These are phyloP conservation scores for Hyposmocoma kahamanoa DNA, from an alignment of 1,140 invertebrate genomes.

Conservation along the genomic window DNA sequence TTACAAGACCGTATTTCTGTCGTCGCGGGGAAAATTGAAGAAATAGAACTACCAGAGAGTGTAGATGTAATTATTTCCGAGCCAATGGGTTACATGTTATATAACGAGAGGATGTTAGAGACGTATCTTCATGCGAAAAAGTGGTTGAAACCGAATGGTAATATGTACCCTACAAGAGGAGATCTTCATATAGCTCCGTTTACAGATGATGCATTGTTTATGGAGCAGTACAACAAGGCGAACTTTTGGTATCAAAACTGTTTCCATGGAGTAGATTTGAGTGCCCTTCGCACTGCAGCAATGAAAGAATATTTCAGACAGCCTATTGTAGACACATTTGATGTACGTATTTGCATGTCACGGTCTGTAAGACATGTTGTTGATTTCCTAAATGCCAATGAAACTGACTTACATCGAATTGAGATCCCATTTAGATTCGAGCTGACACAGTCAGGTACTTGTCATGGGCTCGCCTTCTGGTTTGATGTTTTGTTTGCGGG, in stretches of 20 bases:
- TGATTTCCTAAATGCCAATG: slow-evolving; percentile 94
- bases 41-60: slow-evolving; percentile 94
- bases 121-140: slow-evolving; percentile 99
- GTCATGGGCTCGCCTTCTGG: slow-evolving; percentile 99
- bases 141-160: slow-evolving; percentile 93
- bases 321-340: slow-evolving; percentile 99
- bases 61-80: slow-evolving; percentile 99
- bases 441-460: slow-evolving; percentile 93
- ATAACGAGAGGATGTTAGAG: slow-evolving; percentile 99
- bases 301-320: slow-evolving; percentile 99
- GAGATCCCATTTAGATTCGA: slow-evolving; percentile 97
- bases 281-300: slow-evolving; percentile 87
- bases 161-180: slow-evolving; percentile 97
- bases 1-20: slow-evolving; percentile 91
- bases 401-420: slow-evolving; percentile 96
- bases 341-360: slow-evolving; percentile 97
- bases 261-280: slow-evolving; percentile 98
- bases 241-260: slow-evolving; percentile 99
- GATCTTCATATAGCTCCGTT: slow-evolving; percentile 99
- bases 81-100: slow-evolving; percentile 99
- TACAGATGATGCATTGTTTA: slow-evolving; percentile 97
- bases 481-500: slow-evolving; percentile 99
- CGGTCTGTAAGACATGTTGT: slow-evolving; percentile 96
- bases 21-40: slow-evolving; percentile 98
- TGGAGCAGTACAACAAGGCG: slow-evolving; percentile 98